Percentiles rank a stretch among this genome's conserved stretches.
These are phyloP conservation scores for Hermaeophaga mercurialis DNA, from an alignment of 2,888 invertebrate species.

Conservation along the genomic window DNA sequence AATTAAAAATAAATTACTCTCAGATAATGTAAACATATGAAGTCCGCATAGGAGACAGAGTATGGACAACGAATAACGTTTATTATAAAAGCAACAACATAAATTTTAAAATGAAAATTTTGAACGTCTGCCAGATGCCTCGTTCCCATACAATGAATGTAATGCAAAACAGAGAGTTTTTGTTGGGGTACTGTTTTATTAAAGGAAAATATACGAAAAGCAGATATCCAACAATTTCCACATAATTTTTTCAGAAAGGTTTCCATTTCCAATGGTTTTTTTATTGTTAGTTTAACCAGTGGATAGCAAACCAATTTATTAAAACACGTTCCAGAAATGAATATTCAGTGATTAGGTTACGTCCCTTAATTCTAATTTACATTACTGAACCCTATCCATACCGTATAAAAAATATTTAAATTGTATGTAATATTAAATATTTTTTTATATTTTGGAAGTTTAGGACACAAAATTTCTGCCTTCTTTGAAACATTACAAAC, in stretches of 20 bases:
- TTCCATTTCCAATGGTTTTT: conserved; percentile 6
- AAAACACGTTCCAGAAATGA: neutral
- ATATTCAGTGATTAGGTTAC: no score
- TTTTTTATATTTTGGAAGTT: no score
- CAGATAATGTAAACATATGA: conserved; percentile 2
- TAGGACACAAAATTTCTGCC: no score
- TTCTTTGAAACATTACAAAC: no score
- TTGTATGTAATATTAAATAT: no score
- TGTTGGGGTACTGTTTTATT: conserved; percentile 39
- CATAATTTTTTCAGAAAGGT: conserved; percentile 11
- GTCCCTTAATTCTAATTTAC: no score
- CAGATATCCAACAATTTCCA: conserved; percentile 7
- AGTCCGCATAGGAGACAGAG: neutral
- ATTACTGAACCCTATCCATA: no score
- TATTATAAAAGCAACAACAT: conserved; percentile 38
- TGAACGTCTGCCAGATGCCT: conserved; percentile 46
- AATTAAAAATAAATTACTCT: conserved; percentile 1
- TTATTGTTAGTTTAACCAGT: conserved; percentile 2
- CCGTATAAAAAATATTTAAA: no score
- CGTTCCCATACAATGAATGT: conserved; percentile 45
- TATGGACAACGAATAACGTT: conserved; percentile 20
- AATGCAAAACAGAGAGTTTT: conserved; percentile 41
- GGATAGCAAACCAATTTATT: conserved; percentile 1
- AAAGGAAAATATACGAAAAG: conserved; percentile 37
- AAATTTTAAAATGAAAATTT: no score